These are phyloP conservation scores for Rissa tridactyla DNA, from an alignment of 2,113 vertebrate genomes.

Conservation along the genomic window DNA sequence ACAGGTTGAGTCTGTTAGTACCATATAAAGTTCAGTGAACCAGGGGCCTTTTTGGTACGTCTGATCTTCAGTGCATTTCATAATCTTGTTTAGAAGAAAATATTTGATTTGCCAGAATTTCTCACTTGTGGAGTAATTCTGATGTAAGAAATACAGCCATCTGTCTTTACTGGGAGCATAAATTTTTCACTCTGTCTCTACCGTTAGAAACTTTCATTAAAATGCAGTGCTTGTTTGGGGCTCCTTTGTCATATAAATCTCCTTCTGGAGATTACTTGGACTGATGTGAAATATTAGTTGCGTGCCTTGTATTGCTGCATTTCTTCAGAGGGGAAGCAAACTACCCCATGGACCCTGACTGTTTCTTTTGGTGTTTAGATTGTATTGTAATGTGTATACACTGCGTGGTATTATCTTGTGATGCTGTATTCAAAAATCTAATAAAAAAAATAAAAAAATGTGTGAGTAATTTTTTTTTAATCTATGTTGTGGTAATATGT, in stretches of 20 bases:
- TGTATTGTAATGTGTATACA: neutral
- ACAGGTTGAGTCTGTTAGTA: neutral
- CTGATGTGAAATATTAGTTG: neutral
- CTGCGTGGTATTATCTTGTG: conserved; percentile 3
- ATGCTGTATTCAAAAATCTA: conserved; percentile 31
- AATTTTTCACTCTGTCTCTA: neutral
- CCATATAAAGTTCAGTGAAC: neutral
- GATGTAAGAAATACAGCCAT: neutral
- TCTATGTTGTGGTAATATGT: neutral
- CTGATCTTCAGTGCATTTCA: neutral
- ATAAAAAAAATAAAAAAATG: conserved; percentile 28
- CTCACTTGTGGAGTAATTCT: neutral
- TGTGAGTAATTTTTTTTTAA: conserved; percentile 1
- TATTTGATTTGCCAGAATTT: conserved; percentile 13
- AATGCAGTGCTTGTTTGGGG: neutral
- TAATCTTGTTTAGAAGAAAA: neutral
- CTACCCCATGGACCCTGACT: neutral
- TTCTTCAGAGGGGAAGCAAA: conserved; percentile 6
- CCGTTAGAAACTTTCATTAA: neutral
- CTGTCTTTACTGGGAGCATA: conserved; percentile 16
- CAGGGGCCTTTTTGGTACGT: neutral
- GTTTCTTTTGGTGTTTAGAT: conserved; percentile 20
- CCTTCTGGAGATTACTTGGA: conserved; percentile 23
- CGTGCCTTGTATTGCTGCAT: conserved; percentile 8
- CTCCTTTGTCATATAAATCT: neutral